Evolutionary conservation across 2,888 invertebrate species (phyloP).

Genomic region (Andrena praecox): DNA sequence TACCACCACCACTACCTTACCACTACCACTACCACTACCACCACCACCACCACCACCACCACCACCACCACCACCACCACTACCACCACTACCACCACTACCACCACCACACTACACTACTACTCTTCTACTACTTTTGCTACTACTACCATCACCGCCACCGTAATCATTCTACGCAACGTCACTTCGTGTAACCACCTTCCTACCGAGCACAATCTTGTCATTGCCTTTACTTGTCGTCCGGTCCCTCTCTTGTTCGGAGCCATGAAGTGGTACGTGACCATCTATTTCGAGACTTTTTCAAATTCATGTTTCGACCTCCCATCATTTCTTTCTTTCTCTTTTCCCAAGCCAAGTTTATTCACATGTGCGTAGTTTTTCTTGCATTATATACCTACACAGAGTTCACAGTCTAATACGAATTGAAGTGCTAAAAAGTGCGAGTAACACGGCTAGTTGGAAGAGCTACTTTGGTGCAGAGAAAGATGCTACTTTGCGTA

Average conservation of each 20-base stretch:
- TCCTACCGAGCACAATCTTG: conserved; percentile 50
- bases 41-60: conserved; percentile 20
- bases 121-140: background rate
- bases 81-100: conserved; percentile 6
- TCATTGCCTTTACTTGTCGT: conserved; percentile 30
- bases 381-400: background rate
- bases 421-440: background rate
- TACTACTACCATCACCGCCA: conserved; percentile 9
- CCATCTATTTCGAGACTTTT: conserved; percentile 35
- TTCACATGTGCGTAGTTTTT: no score
- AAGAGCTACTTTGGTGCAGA: conserved; percentile 62
- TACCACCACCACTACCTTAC: background rate
- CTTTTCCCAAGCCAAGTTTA: background rate
- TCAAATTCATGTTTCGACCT: background rate
- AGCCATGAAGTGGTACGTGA: conserved; percentile 71
- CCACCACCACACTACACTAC: no score
- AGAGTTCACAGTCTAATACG: background rate
- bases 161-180: conserved; percentile 23
- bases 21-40: background rate
- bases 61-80: conserved; percentile 3
- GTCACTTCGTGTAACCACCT: conserved; percentile 42
- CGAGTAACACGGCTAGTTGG: conserved; percentile 11
- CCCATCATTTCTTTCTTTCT: background rate
- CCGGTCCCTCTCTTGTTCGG: conserved; percentile 23
- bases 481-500: conserved; percentile 65